Percentiles rank a stretch among this genome's conserved stretches.
These are phyloP conservation scores for Allolobophora icterica DNA, from an alignment of 2,888 invertebrate genomes.

Conservation along the genomic window DNA sequence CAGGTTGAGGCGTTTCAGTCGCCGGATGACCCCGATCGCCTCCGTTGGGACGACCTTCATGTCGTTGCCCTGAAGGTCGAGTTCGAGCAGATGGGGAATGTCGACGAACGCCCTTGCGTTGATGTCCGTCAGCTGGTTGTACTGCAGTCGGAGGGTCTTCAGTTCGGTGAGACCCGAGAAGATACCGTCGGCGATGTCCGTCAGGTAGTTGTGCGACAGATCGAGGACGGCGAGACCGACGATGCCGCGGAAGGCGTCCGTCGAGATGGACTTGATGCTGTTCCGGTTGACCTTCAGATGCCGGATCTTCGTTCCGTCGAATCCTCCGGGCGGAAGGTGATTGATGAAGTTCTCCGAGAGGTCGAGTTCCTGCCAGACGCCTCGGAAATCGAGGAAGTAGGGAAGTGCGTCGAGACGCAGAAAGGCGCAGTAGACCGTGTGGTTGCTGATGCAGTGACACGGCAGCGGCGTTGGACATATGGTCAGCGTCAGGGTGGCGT, in stretches of 20 bases:
- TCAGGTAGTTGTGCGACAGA: conserved; percentile 42
- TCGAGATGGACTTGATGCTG: conserved; percentile 34
- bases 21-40: conserved; percentile 37
- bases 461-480: conserved; percentile 44
- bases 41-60: conserved; percentile 39
- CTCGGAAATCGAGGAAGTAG: conserved; percentile 42
- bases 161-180: conserved; percentile 35
- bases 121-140: conserved; percentile 44
- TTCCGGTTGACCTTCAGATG: conserved; percentile 42
- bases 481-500: conserved; percentile 14
- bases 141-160: conserved; percentile 39
- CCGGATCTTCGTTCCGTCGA: conserved; percentile 40
- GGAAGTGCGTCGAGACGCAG: conserved; percentile 39
- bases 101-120: conserved; percentile 35
- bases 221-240: conserved; percentile 40
- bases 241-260: conserved; percentile 41
- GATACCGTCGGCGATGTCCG: conserved; percentile 32
- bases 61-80: conserved; percentile 46
- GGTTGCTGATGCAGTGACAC: conserved; percentile 43
- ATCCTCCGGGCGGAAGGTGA: conserved; percentile 36
- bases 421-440: conserved; percentile 45
- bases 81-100: conserved; percentile 32
- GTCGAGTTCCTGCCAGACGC: conserved; percentile 42
- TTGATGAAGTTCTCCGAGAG: conserved; percentile 43
- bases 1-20: conserved; percentile 39